Evolutionary conservation across 2,888 invertebrate species (phyloP).

Genomic region (Heliconius charithonia): DNA sequence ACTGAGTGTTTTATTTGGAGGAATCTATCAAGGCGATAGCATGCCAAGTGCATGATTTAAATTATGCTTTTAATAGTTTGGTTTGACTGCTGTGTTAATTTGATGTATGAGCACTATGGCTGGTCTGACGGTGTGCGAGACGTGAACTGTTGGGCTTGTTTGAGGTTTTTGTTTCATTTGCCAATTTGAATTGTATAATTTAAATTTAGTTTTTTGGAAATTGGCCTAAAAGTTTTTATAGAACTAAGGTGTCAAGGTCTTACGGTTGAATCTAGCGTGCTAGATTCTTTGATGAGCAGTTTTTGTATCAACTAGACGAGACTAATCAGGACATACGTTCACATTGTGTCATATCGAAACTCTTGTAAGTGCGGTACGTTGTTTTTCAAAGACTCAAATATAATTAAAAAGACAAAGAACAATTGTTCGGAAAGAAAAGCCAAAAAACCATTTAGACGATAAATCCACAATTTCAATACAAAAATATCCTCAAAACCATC

Average conservation of each 20-base stretch:
- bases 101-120: constrained; percentile 20
- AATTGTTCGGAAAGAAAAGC: not conserved
- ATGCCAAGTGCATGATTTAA: constrained; percentile 31
- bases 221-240: not conserved
- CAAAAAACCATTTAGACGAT: not conserved
- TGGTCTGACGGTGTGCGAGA: not conserved
- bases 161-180: not conserved
- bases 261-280: too few species aligned
- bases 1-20: constrained; percentile 39
- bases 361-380: too few species aligned
- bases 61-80: constrained; percentile 33
- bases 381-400: too few species aligned
- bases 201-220: not conserved
- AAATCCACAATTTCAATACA: not conserved
- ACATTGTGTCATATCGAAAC: too few species aligned
- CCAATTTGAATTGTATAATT: not conserved
- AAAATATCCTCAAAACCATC: not conserved
- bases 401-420: not conserved
- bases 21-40: constrained; percentile 39
- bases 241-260: too few species aligned
- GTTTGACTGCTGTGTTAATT: constrained; percentile 26
- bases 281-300: too few species aligned
- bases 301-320: too few species aligned
- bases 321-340: too few species aligned
- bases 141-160: not conserved